Evolutionary conservation across 2,888 invertebrate genomes (phyloP), one percentile per base, ranked within the genome.

Genomic region (Atherix ibis): DNA sequence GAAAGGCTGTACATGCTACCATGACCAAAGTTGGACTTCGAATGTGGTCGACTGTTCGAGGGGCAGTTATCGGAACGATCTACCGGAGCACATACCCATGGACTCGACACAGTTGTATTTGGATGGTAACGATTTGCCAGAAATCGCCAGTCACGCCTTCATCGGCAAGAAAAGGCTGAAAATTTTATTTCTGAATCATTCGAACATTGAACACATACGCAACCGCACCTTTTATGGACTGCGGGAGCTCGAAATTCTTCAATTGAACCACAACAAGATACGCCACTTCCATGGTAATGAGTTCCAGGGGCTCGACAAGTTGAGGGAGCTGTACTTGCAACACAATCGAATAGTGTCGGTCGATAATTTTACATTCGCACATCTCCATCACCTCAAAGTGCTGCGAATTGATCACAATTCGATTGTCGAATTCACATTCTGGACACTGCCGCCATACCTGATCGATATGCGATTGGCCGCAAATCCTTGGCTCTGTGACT

Each of bases 31-130:
- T 41, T 92, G 91, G 88, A 78, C 82, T 32, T 82, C 87, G 19
- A 91, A 91, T 60, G 83, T 91, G 44, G 89, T 91, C 48, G 87
- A 88, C 63, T 91, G 91, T 61, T 84, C 84, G 33, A 74, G 70
- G 43, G 76, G 78, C 36, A 76, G 76, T 45, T 87, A 85, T 63
- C 74, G 71, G 51, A 72, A 75, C 37, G 75, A 76, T 52, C 73
- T 89, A 65, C 89, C 89, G 24, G 76, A 75, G 44, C 76, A 81
- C 48, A 78, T 92, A 50, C 92, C 92, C 38, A 92, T 92, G 87
- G 89, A 91, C 62, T 87, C 91, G 45, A 92, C 92, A 33, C 87
- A 89, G 64, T 75, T 94, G 44, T 88, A 87, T 64, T 68, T 94
- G 51, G 91, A 91, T 56, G 89, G 89, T 40, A 89, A 92, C 58